Evolutionary conservation across 2,113 vertebrate species (phyloP), one percentile per base, ranked within the genome.

Genomic region (Bombycilla garrulus): DNA sequence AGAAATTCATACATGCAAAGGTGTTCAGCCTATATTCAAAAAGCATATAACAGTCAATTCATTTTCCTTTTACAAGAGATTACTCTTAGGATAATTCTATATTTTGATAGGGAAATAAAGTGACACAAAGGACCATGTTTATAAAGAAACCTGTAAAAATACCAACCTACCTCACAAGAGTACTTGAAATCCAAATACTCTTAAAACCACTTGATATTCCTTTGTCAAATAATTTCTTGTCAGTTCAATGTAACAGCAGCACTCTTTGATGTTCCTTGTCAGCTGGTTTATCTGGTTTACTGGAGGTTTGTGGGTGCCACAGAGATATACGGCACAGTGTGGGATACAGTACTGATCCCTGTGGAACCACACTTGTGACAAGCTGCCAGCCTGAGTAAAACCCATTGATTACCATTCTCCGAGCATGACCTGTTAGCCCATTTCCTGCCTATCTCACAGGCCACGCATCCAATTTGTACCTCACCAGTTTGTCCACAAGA

Each of bases 401-500:
- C 16, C 18, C 62, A 51, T 1, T 51, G 33, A 33, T 45, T 12
- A 15, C 17, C 33, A 26, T 17, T 33, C 29, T 35, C 36, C 60
- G 44, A 36, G 31, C 10, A 15, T 12, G 33, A 44, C 36, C 45
- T 38, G 14, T 38, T 38, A 23, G 33, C 45, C 38, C 38, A 38
- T 69, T 69, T 67, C 45, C 21, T 14, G 26, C 21, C 17, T 15
- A 5, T 60, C 38, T 36, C 54, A 51, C 62, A 38, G 62, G 29
- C 22, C 62, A 19, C 45, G 9, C 26, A 69, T 10, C 22, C 54
- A 45, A 51, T 45, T 23, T 36, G 33, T 15, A 22, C 10, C 18
- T 60, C 0, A 0, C 18, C 62, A 51, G 26, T 36, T 77, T 45
- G 2, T 33, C 45, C 12, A 10, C 13, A 10, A 69, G 18, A 53